Evolutionary conservation across 2,888 invertebrate genomes (phyloP).

Genomic region (Subacronicta megacephala): DNA sequence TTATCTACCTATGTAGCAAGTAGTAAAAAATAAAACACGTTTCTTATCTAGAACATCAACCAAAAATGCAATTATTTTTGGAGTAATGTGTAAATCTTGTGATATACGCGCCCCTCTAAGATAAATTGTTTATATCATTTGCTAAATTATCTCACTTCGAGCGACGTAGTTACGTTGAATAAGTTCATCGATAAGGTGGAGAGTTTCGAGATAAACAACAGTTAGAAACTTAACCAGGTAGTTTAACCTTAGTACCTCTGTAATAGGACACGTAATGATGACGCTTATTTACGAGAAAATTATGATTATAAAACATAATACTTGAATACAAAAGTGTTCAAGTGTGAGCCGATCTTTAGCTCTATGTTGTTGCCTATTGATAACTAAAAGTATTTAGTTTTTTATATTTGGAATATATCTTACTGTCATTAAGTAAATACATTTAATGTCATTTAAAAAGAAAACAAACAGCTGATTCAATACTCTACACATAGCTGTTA

Average conservation of each 20-base stretch:
- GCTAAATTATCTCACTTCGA: conserved; percentile 2
- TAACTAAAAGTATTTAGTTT: too few species aligned
- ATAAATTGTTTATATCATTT: conserved; percentile 12
- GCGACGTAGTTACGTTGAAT: conserved; percentile 27
- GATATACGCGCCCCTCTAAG: neutral
- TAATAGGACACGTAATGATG: conserved; percentile 41
- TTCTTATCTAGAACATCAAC: too few species aligned
- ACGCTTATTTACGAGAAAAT: conserved; percentile 33
- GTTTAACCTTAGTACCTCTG: conserved; percentile 37
- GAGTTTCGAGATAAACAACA: conserved; percentile 38
- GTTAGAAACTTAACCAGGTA: conserved; percentile 38
- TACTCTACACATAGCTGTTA: too few species aligned
- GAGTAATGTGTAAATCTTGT: neutral
- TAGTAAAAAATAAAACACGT: too few species aligned
- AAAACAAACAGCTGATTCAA: too few species aligned
- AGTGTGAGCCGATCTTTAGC: conserved; percentile 13
- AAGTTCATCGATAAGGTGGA: conserved; percentile 42
- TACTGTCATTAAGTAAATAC: conserved; percentile 5
- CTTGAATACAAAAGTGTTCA: conserved; percentile 29
- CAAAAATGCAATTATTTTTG: neutral
- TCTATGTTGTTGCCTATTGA: too few species aligned
- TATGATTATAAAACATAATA: conserved; percentile 40
- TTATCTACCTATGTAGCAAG: too few species aligned
- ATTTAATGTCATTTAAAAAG: too few species aligned
- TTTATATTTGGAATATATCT: conserved; percentile 18